Base-by-base conservation (phyloP, 2,888 invertebrate genomes). In the Andrena bucephala region DNA sequence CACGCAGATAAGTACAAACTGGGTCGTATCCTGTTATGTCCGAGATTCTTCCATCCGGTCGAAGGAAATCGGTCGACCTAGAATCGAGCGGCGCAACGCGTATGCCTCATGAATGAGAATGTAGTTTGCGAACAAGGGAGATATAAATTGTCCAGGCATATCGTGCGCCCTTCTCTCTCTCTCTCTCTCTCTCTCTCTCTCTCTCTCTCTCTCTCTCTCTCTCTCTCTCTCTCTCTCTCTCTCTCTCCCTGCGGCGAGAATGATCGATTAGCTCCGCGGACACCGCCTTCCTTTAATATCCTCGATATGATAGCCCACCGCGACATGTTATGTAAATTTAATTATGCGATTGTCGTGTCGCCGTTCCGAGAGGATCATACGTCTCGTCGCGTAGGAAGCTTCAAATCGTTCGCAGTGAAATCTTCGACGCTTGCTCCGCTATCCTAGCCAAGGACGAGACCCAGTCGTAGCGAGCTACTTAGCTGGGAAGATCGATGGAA, bases 1-100 rank as follows among this genome's bases (percentile, higher is more conserved):
- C 59, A 77, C 81, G 59, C 16, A 62, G 75, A 74, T 77, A 70
- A 77, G 69, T 62, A 57, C 20, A 59, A 81, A 81, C 50, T 67
- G 77, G 73, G 66, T 70, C 84, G 76, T 71, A 62, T 31, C 63
- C 74, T 50, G 48, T 60, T 54, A n/a, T 6, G 20, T 4, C n/a
- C 10, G 10, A 24, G 16, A 27, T 24, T 48, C 33, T 60, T 20
- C 29, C 42, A 6, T 62, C 0, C 42, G 8, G 50, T 5, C 29
- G n/a, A 65, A 63, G 60, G 42, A 57, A 75, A 69, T 69, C 59
- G 70, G 24, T 13, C 62, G 77, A 73, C 73, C 73, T 31, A 65
- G 52, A 31, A 76, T 80, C 57, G 27, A 57, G 29, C 20, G 10
- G 10, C 13, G 24, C 10, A 13, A 2, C 59, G 50, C 52, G 42